Percentiles rank a stretch among this genome's conserved stretches.
phyloP scores from a whole-genome alignment of 2,113 vertebrate species.

The Callopanchax toddi region DNA sequence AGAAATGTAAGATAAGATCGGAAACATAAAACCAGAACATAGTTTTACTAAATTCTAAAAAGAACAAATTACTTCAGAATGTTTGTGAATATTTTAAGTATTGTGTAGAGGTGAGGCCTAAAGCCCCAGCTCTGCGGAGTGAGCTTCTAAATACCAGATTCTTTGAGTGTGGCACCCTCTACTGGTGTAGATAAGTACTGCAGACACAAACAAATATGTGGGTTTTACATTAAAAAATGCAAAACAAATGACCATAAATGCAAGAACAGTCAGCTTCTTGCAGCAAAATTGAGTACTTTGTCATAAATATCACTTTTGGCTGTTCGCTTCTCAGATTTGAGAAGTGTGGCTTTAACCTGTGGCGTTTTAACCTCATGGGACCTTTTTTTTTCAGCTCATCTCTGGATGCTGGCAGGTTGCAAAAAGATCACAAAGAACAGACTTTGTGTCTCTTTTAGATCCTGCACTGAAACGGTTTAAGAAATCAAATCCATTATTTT shows the following conservation, averaged over 20 bases:
- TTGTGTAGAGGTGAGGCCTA: no score
- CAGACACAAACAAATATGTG: slow-evolving; percentile 1
- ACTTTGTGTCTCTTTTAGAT: slow-evolving; percentile 55
- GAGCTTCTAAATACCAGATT: background rate
- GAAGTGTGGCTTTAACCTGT: slow-evolving; percentile 41
- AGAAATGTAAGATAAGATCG: background rate
- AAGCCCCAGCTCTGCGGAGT: background rate
- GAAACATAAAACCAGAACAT: background rate
- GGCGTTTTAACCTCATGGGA: slow-evolving; percentile 30
- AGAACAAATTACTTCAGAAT: background rate
- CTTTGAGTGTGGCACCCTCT: slow-evolving; percentile 46
- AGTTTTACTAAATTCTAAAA: background rate
- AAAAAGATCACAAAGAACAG: slow-evolving; percentile 62
- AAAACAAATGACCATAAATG: background rate
- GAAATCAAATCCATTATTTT: slow-evolving; percentile 11
- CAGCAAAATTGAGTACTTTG: no score
- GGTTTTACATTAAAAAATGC: no score
- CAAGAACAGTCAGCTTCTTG: no score
- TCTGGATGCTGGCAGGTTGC: slow-evolving; percentile 60
- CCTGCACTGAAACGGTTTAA: slow-evolving; percentile 20
- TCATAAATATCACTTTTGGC: no score
- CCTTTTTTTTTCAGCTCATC: slow-evolving; percentile 54
- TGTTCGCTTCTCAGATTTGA: no score
- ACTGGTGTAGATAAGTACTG: slow-evolving; percentile 21
- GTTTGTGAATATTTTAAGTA: no score